A percentile compares a stretch with the other conserved stretches of the same genome.
Evolutionary conservation across 2,797 vertebrate genomes (phyloP).

Genomic region (Scyliorhinus canicula): DNA sequence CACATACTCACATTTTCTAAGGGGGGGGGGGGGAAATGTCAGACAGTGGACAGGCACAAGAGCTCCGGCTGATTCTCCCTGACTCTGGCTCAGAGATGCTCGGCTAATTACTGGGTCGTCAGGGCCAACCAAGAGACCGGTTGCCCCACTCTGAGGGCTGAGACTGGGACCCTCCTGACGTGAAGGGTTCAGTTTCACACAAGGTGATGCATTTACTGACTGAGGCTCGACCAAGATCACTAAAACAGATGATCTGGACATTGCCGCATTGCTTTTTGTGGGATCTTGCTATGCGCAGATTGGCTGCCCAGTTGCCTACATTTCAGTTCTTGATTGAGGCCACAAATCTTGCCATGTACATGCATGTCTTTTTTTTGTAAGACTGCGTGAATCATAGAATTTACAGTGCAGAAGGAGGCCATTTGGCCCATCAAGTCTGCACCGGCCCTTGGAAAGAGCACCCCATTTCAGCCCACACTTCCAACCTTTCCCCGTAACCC

Average conservation of each 20-base stretch:
- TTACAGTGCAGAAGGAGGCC: no score
- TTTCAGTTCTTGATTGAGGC: neutral
- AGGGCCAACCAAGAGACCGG: no score
- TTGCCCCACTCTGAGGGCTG: no score
- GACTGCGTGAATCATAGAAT: no score
- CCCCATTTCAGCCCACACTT: no score
- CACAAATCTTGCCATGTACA: neutral
- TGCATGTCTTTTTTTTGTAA: neutral
- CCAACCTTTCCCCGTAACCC: no score
- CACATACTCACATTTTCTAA: neutral
- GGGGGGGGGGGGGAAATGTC: neutral
- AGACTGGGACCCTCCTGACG: no score
- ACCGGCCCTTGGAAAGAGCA: no score
- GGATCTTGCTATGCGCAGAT: neutral
- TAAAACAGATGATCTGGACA: neutral
- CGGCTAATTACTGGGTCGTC: no score
- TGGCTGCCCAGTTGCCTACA: neutral
- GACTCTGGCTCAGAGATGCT: no score
- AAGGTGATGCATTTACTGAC: neutral
- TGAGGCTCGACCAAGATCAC: neutral
- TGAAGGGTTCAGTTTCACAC: neutral
- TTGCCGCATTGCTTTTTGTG: neutral
- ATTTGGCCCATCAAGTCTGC: no score
- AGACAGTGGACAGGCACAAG: neutral
- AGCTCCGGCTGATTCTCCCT: neutral